A percentile compares a stretch with the other conserved stretches of the same genome.
These are phyloP conservation scores for Lophura nycthemera DNA, from an alignment of 2,113 vertebrate species.

Conservation along the genomic window DNA sequence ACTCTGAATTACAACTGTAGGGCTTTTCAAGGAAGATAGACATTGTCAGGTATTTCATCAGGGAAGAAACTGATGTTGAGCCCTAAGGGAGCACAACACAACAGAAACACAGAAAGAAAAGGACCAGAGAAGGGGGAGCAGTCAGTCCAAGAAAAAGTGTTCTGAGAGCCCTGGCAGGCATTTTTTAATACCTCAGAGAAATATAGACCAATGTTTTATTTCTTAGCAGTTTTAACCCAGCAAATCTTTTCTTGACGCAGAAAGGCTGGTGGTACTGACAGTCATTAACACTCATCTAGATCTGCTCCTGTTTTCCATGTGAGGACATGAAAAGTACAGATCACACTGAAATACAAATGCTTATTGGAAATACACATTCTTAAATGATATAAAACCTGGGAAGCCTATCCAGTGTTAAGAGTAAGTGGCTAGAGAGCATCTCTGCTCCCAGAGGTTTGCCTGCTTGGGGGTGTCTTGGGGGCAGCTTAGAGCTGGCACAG, in stretches of 20 bases:
- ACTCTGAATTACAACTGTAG: not conserved
- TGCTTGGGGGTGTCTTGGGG: rapidly evolving
- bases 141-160: not conserved
- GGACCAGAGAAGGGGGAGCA: not conserved
- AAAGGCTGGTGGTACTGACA: not conserved
- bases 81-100: not conserved
- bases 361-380: not conserved
- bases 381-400: not conserved
- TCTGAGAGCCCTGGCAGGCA: not conserved
- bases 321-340: not conserved
- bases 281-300: not conserved
- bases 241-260: not conserved
- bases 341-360: not conserved
- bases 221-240: not conserved
- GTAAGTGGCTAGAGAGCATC: not conserved
- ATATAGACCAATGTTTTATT: not conserved
- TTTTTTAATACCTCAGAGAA: slow-evolving; percentile 8
- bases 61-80: not conserved
- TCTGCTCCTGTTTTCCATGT: not conserved
- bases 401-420: not conserved
- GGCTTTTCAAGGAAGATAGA: not conserved
- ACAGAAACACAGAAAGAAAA: not conserved
- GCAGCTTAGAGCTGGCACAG: not conserved
- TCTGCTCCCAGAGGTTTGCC: rapidly evolving
- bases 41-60: not conserved